phyloP scores from a whole-genome alignment of 2,113 vertebrate genomes.

The Leucopternis melanops region DNA sequence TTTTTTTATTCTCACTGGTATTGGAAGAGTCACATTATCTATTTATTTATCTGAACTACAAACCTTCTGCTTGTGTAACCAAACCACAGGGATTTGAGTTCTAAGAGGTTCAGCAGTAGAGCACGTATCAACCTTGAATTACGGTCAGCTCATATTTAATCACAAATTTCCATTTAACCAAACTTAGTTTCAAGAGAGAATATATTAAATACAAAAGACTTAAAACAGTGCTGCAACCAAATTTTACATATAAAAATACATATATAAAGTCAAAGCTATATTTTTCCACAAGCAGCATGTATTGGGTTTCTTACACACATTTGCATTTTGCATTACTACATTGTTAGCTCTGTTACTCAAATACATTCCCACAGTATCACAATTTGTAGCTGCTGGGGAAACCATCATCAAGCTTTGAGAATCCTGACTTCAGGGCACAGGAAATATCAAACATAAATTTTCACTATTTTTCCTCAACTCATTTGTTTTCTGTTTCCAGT shows the following conservation, averaged over 20 bases:
- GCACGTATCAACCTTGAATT: neutral
- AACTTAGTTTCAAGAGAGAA: neutral
- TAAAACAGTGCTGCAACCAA: neutral
- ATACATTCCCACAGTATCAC: neutral
- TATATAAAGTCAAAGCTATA: neutral
- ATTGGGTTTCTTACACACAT: neutral
- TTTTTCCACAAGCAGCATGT: neutral
- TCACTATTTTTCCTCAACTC: neutral
- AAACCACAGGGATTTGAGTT: neutral
- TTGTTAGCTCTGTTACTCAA: neutral
- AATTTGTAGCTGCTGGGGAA: neutral
- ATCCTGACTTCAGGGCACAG: neutral
- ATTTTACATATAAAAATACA: neutral
- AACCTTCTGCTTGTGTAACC: neutral
- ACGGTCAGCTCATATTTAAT: neutral
- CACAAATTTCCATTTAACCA: neutral
- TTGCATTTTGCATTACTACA: neutral
- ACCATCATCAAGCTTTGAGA: neutral
- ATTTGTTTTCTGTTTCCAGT: neutral
- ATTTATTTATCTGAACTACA: neutral
- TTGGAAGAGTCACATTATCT: neutral
- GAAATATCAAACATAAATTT: neutral
- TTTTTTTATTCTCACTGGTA: neutral
- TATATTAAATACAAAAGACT: neutral
- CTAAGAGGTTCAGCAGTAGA: neutral